A percentile compares a stretch with the other conserved stretches of the same genome.
These are phyloP conservation scores for Muscicapa comitata DNA, from an alignment of 2,797 vertebrate genomes.

Conservation along the genomic window DNA sequence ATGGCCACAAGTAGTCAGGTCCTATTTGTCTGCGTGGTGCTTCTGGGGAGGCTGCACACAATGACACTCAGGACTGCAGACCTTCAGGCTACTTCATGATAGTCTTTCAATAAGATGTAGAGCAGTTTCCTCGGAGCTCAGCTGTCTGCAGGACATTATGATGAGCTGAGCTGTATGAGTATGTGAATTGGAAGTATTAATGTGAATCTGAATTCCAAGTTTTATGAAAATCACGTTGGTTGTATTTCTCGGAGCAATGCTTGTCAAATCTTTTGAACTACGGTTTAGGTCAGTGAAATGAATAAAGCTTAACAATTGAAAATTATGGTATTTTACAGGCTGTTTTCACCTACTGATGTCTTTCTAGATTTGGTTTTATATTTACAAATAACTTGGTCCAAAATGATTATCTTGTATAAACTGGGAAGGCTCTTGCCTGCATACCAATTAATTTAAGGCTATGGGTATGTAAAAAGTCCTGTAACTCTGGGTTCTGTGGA, in stretches of 20 bases:
- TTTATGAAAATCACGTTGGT: background rate
- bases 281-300: background rate
- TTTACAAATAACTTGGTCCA: background rate
- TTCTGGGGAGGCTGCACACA: background rate
- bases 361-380: background rate
- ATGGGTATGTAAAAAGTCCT: background rate
- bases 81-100: constrained; percentile 34
- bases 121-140: background rate
- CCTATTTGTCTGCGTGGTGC: constrained; percentile 8
- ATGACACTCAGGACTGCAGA: background rate
- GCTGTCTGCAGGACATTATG: background rate
- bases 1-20: constrained; percentile 40
- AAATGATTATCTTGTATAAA: background rate
- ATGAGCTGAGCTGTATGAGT: background rate
- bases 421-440: background rate
- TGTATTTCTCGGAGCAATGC: background rate
- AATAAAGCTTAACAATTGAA: background rate
- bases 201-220: background rate
- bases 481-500: background rate
- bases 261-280: background rate
- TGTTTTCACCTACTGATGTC: background rate
- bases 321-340: background rate
- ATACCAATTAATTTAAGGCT: background rate
- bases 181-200: background rate
- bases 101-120: constrained; percentile 15